Conservation (phyloP, 2,888 invertebrate species). For the Drosophila anomelani region DNA sequence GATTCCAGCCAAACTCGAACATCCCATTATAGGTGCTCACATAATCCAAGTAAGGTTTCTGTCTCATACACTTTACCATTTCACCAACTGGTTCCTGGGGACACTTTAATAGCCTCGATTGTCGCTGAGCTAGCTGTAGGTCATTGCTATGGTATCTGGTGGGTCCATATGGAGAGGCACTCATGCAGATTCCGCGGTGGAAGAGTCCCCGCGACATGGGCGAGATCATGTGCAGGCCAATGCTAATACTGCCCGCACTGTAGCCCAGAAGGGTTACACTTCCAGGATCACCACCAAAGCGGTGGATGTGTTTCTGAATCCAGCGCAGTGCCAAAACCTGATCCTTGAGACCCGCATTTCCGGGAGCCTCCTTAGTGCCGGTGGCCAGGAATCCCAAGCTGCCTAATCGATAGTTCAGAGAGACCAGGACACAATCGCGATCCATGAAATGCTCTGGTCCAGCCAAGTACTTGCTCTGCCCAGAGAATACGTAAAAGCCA, state of each 20-base stretch:
- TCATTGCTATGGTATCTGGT: conserved; percentile 85
- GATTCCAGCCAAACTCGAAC: conserved; percentile 81
- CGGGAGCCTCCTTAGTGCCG: conserved; percentile 88
- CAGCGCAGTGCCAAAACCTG: conserved; percentile 89
- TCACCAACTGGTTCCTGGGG: conserved; percentile 85
- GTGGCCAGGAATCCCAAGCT: conserved; percentile 87
- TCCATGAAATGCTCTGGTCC: conserved; percentile 87
- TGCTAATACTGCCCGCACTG: conserved; percentile 86
- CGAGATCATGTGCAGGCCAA: conserved; percentile 87
- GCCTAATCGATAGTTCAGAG: conserved; percentile 87
- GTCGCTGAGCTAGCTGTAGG: conserved; percentile 86
- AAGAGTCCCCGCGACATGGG: conserved; percentile 89
- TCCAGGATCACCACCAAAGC: conserved; percentile 89
- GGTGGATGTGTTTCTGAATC: conserved; percentile 87
- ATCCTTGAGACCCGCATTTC: conserved; percentile 90
- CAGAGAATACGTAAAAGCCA: conserved; percentile 87
- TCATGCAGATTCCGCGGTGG: conserved; percentile 89
- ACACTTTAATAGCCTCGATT: conserved; percentile 87
- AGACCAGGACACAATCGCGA: conserved; percentile 88
- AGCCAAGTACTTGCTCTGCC: conserved; percentile 85
- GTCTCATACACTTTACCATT: conserved; percentile 87
- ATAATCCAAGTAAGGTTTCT: conserved; percentile 76
- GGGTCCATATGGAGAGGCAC: conserved; percentile 87
- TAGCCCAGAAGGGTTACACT: conserved; percentile 88
- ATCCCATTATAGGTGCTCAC: conserved; percentile 69